Conservation (phyloP, 2,888 invertebrate species). For the Apoda limacodes region DNA sequence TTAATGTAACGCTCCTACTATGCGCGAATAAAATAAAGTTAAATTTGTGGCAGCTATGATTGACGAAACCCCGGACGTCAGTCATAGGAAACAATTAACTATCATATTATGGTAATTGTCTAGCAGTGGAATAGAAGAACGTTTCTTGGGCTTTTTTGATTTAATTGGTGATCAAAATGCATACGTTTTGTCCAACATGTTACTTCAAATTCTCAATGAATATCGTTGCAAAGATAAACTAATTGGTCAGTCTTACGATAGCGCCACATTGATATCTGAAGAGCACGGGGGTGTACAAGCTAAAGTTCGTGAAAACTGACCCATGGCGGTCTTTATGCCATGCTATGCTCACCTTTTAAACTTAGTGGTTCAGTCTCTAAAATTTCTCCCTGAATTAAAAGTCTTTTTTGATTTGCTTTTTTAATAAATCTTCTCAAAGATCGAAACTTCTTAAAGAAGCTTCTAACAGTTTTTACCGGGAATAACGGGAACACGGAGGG, state of each 20-base stretch:
- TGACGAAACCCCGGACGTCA: conserved; percentile 14
- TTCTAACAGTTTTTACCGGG: conserved; percentile 4
- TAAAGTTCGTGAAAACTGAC: conserved; percentile 5
- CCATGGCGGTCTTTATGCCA: conserved; percentile 5
- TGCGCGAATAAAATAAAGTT: neutral
- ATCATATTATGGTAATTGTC: conserved; percentile 1
- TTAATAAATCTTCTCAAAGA: conserved; percentile 6
- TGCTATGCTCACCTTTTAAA: conserved; percentile 8
- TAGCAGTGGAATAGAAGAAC: neutral
- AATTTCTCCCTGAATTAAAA: conserved; percentile 6
- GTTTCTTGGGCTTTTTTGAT: conserved; percentile 2
- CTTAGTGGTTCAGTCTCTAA: conserved; percentile 6
- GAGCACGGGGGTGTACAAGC: conserved; percentile 7
- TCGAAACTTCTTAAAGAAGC: conserved; percentile 5
- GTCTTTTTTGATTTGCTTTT: conserved; percentile 8
- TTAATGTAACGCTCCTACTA: neutral
- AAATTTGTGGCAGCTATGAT: conserved; percentile 10
- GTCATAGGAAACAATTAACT: conserved; percentile 8
- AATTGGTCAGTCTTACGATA: conserved; percentile 9
- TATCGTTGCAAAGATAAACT: neutral
- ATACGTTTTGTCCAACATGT: neutral
- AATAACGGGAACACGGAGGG: conserved; percentile 1
- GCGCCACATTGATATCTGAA: conserved; percentile 8
- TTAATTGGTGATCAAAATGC: neutral
- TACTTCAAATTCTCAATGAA: neutral